These are phyloP conservation scores for Centropristis striata DNA, from an alignment of 2,113 vertebrate species.

Conservation along the genomic window DNA sequence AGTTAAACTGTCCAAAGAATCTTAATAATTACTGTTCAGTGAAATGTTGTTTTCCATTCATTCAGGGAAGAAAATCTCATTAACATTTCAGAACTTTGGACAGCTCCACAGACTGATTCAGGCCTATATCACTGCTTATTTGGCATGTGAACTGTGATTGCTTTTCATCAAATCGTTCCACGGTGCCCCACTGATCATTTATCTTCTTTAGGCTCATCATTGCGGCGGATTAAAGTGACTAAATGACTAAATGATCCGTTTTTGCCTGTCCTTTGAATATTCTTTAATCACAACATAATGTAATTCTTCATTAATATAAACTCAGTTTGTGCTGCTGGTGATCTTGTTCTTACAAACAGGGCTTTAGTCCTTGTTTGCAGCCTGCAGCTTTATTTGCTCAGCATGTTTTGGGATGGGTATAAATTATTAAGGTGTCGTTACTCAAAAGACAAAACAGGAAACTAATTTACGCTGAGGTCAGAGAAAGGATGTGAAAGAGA, in stretches of 20 bases:
- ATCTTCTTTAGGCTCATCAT: not conserved
- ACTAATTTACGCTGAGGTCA: slow-evolving; percentile 64
- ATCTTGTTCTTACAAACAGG: slow-evolving; percentile 21
- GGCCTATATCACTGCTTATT: not conserved
- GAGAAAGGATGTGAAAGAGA: slow-evolving; percentile 41
- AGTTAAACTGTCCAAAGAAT: not conserved
- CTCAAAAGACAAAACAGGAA: slow-evolving; percentile 45
- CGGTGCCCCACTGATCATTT: not conserved
- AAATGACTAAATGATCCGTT: not conserved
- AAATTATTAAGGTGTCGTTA: slow-evolving; percentile 69
- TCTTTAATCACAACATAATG: not conserved
- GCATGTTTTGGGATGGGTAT: slow-evolving; percentile 44
- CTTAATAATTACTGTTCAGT: not conserved
- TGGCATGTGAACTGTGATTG: not conserved
- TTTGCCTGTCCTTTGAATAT: not conserved
- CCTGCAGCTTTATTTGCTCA: slow-evolving; percentile 36
- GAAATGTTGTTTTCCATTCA: not conserved
- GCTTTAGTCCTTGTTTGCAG: slow-evolving; percentile 11
- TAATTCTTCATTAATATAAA: not conserved
- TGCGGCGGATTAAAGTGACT: not conserved
- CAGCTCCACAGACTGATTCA: not conserved
- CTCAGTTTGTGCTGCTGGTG: not conserved
- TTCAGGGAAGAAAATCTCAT: not conserved
- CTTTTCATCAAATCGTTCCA: not conserved
- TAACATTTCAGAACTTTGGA: not conserved